A percentile compares a stretch with the other conserved stretches of the same genome.
phyloP scores from a whole-genome alignment of 2,797 vertebrate species.

The Enteromius anoplus region DNA sequence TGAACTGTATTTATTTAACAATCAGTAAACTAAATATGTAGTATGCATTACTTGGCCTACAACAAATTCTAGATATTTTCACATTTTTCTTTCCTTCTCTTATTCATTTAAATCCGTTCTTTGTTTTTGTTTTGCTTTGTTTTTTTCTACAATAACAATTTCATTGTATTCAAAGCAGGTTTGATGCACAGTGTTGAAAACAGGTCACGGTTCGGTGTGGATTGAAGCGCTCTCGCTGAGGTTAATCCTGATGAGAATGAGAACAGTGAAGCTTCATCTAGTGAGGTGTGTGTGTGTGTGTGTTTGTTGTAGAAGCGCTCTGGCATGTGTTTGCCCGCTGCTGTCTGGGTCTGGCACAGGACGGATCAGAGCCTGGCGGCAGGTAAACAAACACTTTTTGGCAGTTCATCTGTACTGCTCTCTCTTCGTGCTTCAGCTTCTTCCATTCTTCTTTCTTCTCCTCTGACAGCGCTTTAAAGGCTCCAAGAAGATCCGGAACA shows the following conservation, averaged over 20 bases:
- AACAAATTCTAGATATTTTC: not conserved
- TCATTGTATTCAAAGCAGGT: not conserved
- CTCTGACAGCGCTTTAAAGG: not conserved
- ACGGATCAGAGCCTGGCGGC: conserved; percentile 10
- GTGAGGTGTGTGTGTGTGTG: not conserved
- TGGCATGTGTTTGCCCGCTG: conserved; percentile 5
- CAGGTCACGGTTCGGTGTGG: not conserved
- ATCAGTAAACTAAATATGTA: not conserved
- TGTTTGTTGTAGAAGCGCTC: not conserved
- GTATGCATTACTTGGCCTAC: not conserved
- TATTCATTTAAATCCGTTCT: not conserved
- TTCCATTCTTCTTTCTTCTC: not conserved
- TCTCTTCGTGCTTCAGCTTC: not conserved
- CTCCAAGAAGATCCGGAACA: conserved; percentile 1
- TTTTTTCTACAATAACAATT: not conserved
- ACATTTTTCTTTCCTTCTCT: not conserved
- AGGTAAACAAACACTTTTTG: conserved; percentile 35
- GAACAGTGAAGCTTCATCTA: not conserved
- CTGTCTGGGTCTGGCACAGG: conserved; percentile 20
- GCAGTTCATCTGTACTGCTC: not conserved
- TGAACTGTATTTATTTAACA: not conserved
- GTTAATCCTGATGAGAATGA: not conserved
- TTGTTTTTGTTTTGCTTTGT: too few relatives aligned
- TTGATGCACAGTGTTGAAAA: not conserved
- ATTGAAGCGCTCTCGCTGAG: not conserved